Evolutionary conservation across 2,113 vertebrate genomes (phyloP), one percentile per base, ranked within the genome.

Genomic region (Mugil cephalus): DNA sequence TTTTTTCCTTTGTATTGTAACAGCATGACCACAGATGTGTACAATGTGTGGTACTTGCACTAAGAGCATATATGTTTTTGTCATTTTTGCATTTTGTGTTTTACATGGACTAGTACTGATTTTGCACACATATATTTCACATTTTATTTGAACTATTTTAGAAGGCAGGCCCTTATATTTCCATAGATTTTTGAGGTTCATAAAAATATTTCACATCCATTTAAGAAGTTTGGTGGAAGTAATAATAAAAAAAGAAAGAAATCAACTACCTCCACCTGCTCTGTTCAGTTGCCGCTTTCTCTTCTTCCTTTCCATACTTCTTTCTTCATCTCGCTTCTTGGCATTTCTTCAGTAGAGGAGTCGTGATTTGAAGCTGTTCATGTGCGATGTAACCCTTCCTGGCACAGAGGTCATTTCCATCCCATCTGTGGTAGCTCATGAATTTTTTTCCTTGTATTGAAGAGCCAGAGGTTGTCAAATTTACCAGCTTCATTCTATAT

Each of bases 401-500:
- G 69, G 60, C 35, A 36, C 50, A 63, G 35, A 59, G 66, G 78
- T 71, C 38, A 79, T 78, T 79, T 82, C 52, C 61, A 79, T 72
- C 62, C 53, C 56, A 79, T 85, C 67, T 68, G n/a, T 50, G 43
- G 55, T n/a, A 63, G 47, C 66, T 64, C 14, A 51, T 76, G 67
- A 51, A 78, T 82, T 79, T 64, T 68, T 34, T 53, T 11, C 13
- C 34, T 69, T 66, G 62, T 78, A 56, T 58, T 74, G 50, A 67
- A 34, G 48, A 65, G 68, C 38, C 30, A 65, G 36, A 77, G 69
- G 74, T 85, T 85, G 69, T 69, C 66, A 66, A 53, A 74, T 78
- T 39, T 52, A 30, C 60, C 30, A 66, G 34, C 30, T 66, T 64
- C 30, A 55, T 24, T 43, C 18, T 46, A 15, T 42, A 56, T 77